Percentiles rank a stretch among this genome's conserved stretches.
phyloP scores from a whole-genome alignment of 2,113 vertebrate genomes.

The Sisor rabdophorus region DNA sequence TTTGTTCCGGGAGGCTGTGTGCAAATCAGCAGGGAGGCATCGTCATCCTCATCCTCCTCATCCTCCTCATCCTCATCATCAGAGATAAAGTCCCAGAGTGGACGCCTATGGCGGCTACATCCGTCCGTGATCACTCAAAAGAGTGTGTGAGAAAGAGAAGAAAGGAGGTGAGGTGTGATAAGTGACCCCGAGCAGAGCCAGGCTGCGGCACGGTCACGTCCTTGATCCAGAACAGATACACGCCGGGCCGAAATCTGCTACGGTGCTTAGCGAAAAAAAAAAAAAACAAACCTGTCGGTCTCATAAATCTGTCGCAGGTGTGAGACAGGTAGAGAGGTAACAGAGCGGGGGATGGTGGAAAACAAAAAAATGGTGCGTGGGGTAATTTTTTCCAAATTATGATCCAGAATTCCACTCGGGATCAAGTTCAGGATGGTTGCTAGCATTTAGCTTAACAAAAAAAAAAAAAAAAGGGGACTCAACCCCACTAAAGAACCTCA shows the following conservation, averaged over 20 bases:
- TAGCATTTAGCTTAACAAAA: too few species aligned
- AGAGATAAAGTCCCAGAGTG: not conserved
- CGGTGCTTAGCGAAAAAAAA: not conserved
- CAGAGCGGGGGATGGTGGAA: not conserved
- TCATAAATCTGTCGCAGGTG: not conserved
- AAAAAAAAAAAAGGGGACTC: too few species aligned
- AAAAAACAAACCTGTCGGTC: not conserved
- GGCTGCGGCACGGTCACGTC: not conserved
- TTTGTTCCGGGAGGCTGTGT: too few species aligned
- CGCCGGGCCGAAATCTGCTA: not conserved
- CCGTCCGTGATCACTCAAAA: not conserved
- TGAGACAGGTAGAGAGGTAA: slow-evolving; percentile 9
- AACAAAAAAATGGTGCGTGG: not conserved
- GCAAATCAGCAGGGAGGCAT: too few species aligned
- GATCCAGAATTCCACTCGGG: too few species aligned
- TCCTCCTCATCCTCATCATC: not conserved
- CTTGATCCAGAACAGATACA: slow-evolving; percentile 11
- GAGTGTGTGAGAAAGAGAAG: slow-evolving; percentile 1
- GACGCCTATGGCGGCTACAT: not conserved
- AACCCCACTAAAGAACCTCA: too few species aligned
- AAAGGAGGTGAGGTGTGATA: slow-evolving; percentile 10
- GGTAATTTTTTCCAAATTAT: not conserved
- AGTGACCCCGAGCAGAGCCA: not conserved
- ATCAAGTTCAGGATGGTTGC: too few species aligned
- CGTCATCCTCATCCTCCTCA: not conserved